Base-by-base conservation (phyloP, 2,113 vertebrate species). In the Crypturellus undulatus region DNA sequence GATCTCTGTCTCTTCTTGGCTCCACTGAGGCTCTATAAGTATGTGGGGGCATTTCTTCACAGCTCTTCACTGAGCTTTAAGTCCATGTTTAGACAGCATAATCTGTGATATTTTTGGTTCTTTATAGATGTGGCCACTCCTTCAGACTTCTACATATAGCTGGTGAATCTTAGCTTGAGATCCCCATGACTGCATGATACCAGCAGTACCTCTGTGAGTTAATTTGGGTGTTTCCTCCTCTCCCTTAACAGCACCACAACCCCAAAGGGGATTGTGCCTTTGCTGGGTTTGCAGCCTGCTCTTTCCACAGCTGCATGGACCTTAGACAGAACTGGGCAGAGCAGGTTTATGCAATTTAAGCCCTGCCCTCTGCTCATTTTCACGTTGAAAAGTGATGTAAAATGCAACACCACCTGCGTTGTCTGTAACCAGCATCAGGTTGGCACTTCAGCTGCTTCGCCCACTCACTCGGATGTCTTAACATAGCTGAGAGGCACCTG, bases 121-220 rank as follows among this genome's bases (percentile, higher is more conserved):
- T 84, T 92, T 88, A 77, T 72, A 76, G 63, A 40, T 87, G 84
- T 79, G 47, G 70, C 38, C 25, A n/a, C 70, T 84, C 36, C 71
- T 79, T 93, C 89, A 82, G 80, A 76, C 73, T 67, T 89, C 54
- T 95, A 93, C 94, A 77, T 67, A 72, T 62, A 90, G 38, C 47
- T 84, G 24, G 3, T 65, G 40, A 81, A 59, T 42, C 65, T 93
- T 62, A 22, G 60, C 8, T 88, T 80, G 88, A 81, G 84, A 76
- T 21, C 63, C 10, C 38, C 28, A 22, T 68, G 75, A 43, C 4
- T 52, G 67, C 72, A 89, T 68, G 4, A 6, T 64, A 93, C 8
- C 8, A 76, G 38, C 90, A 75, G 73, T 49, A 47, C 52, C 36
- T 73, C 56, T 75, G 20, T 47, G 42, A 51, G 51, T 56, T 54